Base-by-base conservation (phyloP, 2,888 invertebrate genomes). In the Aphodius sticticus region DNA sequence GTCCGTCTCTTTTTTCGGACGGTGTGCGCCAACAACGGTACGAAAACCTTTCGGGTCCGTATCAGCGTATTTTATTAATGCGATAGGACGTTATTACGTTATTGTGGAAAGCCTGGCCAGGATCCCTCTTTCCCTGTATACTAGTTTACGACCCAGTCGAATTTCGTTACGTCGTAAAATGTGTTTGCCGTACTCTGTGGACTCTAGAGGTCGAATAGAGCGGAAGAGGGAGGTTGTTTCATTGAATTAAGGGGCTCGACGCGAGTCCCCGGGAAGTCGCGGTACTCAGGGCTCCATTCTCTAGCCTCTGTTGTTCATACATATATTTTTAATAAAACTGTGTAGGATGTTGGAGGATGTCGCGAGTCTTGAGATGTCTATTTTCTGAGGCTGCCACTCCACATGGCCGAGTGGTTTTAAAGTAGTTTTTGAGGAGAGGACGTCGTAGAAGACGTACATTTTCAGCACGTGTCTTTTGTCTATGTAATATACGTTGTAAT, bases 41-140 rank as follows among this genome's bases (percentile, higher is more conserved):
- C 26, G 26, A 26, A 26, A 26, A 26, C 53, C 12, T 53, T 53
- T 12, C 53, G 9, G 53, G 53, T 53, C 53, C 53, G 53, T 53
- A 53, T 53, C 53, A 53, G 53, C 53, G 53, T 53, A 53, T 53
- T 53, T 53, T 53, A 53, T 53, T 53, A 53, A 53, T 53, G 53
- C 53, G 53, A 53, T 53, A 53, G 53, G 53, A 53, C 53, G 53
- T 53, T 53, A 53, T 53, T 53, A 53, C 53, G 53, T 53, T 53
- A 53, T 53, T 53, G 53, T 53, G 12, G 53, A 53, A 53, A 53
- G 53, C 53, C 53, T 7, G 7, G 7, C 53, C 9, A 53, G 53
- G 53, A 53, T 12, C 53, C 12, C 53, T 53, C 53, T 12, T 5
- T 53, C 53, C 53, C 53, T 5, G 53, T 53, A 53, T 12, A 53